Percentiles rank a stretch among this genome's conserved stretches.
Evolutionary conservation across 2,888 invertebrate genomes (phyloP).

Genomic region (Bruchidius siliquastri): DNA sequence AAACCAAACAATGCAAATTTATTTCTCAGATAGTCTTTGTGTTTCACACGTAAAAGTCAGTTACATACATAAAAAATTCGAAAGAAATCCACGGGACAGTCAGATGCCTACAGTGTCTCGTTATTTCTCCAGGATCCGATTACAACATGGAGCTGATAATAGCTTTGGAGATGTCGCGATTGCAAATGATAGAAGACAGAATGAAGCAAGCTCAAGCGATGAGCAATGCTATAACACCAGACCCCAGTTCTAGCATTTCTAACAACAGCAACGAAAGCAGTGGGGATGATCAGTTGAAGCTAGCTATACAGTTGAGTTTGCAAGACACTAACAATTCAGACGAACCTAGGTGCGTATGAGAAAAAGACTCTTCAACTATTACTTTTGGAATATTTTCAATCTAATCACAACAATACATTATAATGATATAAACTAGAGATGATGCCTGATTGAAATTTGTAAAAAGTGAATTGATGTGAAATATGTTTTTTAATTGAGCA

Average conservation of each 20-base stretch:
- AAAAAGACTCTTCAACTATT: neutral
- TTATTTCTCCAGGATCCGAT: conserved; percentile 40
- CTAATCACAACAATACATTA: no score
- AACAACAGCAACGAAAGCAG: conserved; percentile 42
- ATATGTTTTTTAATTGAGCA: no score
- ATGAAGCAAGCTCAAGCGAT: conserved; percentile 47
- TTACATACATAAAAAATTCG: no score
- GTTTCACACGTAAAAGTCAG: no score
- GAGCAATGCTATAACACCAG: conserved; percentile 32
- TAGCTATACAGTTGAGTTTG: conserved; percentile 53
- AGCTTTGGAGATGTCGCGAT: conserved; percentile 63
- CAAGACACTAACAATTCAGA: conserved; percentile 40
- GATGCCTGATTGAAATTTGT: no score
- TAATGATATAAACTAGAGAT: no score
- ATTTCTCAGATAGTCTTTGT: no score
- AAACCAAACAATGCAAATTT: no score
- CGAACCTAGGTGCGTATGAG: conserved; percentile 3
- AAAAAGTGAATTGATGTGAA: no score
- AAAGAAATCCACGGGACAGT: no score
- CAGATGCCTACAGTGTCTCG: no score
- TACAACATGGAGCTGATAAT: conserved; percentile 61
- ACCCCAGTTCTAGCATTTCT: conserved; percentile 44
- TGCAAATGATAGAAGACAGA: conserved; percentile 61
- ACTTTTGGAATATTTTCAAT: no score
- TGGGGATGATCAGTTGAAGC: conserved; percentile 49